These are phyloP conservation scores for Trachelus troglodyta DNA, from an alignment of 2,888 invertebrate genomes.

Conservation along the genomic window DNA sequence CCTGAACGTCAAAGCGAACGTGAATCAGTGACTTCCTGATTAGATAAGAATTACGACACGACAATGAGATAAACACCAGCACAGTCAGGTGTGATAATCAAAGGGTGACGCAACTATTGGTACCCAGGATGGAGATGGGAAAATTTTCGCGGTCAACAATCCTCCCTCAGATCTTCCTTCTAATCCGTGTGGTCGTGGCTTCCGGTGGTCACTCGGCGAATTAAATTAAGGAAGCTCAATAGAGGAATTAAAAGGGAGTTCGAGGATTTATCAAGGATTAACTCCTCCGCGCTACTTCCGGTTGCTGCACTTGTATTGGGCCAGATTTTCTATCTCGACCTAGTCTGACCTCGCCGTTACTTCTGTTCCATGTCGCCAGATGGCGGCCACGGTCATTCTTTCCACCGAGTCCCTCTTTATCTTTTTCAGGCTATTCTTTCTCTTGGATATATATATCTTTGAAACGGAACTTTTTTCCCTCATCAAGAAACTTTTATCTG, in stretches of 20 bases:
- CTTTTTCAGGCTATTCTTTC: neutral
- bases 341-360: neutral
- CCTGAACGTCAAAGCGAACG: too few relatives aligned
- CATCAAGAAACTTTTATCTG: too few relatives aligned
- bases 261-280: conserved; percentile 63
- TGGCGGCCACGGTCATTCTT: neutral
- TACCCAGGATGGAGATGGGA: neutral
- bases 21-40: too few relatives aligned
- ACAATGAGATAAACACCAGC: neutral
- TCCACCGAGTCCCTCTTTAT: neutral
- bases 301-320: neutral
- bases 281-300: conserved; percentile 45
- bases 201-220: conserved; percentile 43
- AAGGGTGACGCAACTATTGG: neutral
- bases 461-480: too few relatives aligned
- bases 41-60: too few relatives aligned
- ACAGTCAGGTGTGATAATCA: neutral
- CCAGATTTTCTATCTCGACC: too few relatives aligned
- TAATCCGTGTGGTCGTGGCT: neutral
- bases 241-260: conserved; percentile 58
- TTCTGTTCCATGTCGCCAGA: neutral
- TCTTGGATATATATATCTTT: too few relatives aligned
- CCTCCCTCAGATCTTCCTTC: neutral
- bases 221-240: conserved; percentile 62
- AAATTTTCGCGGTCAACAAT: neutral